Percentiles rank a stretch among this genome's conserved stretches.
Conservation (phyloP, 92 coral and sea anemone species). For the Diadumene lineata region DNA sequence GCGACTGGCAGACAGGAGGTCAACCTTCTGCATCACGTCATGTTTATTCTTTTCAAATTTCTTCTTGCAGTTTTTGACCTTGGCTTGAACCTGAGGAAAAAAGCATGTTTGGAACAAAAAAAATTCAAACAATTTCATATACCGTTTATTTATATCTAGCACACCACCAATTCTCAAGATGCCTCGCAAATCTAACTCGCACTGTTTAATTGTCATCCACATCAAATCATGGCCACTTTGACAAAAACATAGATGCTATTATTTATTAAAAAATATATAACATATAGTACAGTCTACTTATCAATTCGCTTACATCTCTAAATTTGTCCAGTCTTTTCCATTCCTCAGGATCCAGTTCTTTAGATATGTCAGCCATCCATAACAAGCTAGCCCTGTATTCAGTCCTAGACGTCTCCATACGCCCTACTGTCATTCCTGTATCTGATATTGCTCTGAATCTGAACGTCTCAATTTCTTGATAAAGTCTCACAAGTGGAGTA, state of each 20-base stretch:
- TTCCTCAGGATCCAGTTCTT: slow-evolving; percentile 94
- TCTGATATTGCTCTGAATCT: slow-evolving; percentile 94
- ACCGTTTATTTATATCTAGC: neutral
- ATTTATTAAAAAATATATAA: no score
- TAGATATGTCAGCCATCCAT: slow-evolving; percentile 99
- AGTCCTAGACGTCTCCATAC: slow-evolving; percentile 90
- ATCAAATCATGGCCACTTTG: no score
- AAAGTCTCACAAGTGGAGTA: slow-evolving; percentile 92
- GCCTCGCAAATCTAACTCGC: no score
- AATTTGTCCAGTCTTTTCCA: slow-evolving; percentile 92
- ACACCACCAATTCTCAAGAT: no score
- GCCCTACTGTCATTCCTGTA: slow-evolving; percentile 79
- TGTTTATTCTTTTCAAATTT: slow-evolving; percentile 93
- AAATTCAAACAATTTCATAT: neutral
- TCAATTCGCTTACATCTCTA: slow-evolving; percentile 73
- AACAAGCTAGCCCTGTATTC: slow-evolving; percentile 92
- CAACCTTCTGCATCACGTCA: slow-evolving; percentile 97
- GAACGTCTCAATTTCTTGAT: slow-evolving; percentile 97
- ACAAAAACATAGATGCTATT: no score
- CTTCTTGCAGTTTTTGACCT: slow-evolving; percentile 85
- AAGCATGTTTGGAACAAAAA: neutral
- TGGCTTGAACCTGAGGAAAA: slow-evolving; percentile 76
- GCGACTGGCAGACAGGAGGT: slow-evolving; percentile 94
- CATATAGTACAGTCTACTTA: no score
- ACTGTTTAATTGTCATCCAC: no score